phyloP scores from a whole-genome alignment of 2,797 vertebrate species.

The Pteropus rufus region DNA sequence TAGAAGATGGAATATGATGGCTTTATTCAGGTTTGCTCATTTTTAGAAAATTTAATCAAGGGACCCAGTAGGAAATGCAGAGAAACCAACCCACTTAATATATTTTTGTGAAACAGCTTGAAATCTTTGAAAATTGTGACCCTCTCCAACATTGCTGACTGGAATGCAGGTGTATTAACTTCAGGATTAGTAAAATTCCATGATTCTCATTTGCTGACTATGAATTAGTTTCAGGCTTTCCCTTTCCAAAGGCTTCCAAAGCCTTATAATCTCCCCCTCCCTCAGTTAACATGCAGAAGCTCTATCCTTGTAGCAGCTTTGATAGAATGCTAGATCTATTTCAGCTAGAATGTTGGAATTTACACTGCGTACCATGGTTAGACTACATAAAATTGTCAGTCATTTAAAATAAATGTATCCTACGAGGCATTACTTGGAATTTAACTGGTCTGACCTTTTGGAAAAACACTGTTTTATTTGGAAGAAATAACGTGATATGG shows the following conservation, averaged over 20 bases:
- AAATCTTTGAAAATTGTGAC: not conserved
- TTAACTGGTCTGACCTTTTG: not conserved
- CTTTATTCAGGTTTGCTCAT: not conserved
- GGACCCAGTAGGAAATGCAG: not conserved
- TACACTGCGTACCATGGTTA: not conserved
- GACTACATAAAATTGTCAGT: not conserved
- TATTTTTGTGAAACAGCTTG: not conserved
- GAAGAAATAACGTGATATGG: not conserved
- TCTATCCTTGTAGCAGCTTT: not conserved
- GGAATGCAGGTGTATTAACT: not conserved
- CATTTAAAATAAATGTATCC: not conserved
- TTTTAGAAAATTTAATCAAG: not conserved
- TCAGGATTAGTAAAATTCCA: not conserved
- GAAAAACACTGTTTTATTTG: not conserved
- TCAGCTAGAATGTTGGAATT: not conserved
- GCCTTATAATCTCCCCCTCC: not conserved
- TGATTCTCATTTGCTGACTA: not conserved
- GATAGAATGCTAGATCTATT: not conserved
- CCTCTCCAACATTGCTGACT: not conserved
- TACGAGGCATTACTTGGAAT: not conserved
- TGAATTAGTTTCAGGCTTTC: not conserved
- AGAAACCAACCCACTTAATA: not conserved
- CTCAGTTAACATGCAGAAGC: not conserved
- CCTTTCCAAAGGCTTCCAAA: not conserved
- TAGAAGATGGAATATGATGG: not conserved